Evolutionary conservation across 2,888 invertebrate genomes (phyloP).

Genomic region (Ochropleura plecta): DNA sequence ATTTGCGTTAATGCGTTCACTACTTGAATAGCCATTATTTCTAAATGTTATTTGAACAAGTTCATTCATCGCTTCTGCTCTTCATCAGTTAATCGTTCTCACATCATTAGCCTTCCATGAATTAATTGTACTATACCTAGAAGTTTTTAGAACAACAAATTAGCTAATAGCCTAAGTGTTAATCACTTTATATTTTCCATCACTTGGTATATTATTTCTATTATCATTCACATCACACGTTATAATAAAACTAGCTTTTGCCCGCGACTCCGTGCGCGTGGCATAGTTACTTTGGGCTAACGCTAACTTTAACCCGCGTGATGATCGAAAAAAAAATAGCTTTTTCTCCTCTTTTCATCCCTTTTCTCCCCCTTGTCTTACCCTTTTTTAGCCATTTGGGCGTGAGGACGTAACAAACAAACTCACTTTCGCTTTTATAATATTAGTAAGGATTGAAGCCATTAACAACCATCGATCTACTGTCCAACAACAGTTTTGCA

Average conservation of each 20-base stretch:
- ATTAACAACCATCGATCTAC: constrained; percentile 3
- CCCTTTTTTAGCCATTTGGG: too few relatives aligned
- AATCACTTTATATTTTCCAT: constrained; percentile 21
- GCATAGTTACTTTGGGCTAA: too few relatives aligned
- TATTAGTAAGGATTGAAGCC: not conserved
- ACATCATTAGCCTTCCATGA: not conserved
- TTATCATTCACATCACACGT: constrained; percentile 8
- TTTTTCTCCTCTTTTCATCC: too few relatives aligned
- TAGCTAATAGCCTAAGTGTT: constrained; percentile 7
- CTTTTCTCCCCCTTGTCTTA: too few relatives aligned
- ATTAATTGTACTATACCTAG: constrained; percentile 9
- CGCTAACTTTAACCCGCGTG: too few relatives aligned
- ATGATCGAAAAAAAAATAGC: too few relatives aligned
- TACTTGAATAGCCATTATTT: not conserved
- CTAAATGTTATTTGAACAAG: not conserved
- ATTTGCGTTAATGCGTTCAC: not conserved
- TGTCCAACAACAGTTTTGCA: constrained; percentile 45
- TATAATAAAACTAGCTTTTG: not conserved
- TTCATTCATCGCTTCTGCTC: not conserved
- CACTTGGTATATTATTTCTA: constrained; percentile 8
- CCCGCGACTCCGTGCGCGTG: too few relatives aligned
- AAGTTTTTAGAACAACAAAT: constrained; percentile 1
- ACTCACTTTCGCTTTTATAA: too few relatives aligned
- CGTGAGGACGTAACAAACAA: too few relatives aligned
- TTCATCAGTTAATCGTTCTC: constrained; percentile 1